Percentiles rank a stretch among this genome's conserved stretches.
phyloP scores from a whole-genome alignment of 2,113 vertebrate genomes.

The Podiceps cristatus region DNA sequence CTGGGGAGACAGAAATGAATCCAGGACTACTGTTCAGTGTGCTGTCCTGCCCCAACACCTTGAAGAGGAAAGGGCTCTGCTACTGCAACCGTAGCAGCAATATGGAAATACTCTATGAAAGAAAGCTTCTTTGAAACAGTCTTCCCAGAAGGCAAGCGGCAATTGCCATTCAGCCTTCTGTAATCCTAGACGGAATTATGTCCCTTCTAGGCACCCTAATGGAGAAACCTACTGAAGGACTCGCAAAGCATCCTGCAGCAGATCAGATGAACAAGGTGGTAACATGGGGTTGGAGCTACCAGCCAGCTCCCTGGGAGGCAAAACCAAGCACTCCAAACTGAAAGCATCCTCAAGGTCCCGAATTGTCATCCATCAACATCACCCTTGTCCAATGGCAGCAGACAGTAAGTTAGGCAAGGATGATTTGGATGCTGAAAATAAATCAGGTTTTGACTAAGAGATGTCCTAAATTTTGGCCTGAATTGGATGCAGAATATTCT shows the following conservation, averaged over 20 bases:
- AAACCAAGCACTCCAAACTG: not conserved
- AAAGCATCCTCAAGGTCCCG: not conserved
- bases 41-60: not conserved
- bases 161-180: not conserved
- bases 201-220: not conserved
- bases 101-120: not conserved
- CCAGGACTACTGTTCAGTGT: not conserved
- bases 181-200: not conserved
- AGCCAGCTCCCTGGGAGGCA: not conserved
- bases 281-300: not conserved
- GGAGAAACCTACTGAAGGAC: not conserved
- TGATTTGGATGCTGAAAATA: slow-evolving; percentile 10
- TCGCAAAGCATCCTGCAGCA: not conserved
- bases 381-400: not conserved
- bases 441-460: not conserved
- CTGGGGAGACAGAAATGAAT: not conserved
- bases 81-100: not conserved
- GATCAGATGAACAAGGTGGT: not conserved
- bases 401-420: not conserved
- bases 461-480: not conserved
- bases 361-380: not conserved
- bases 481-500: not conserved
- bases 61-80: not conserved
- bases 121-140: not conserved
- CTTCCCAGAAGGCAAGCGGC: not conserved